Base-by-base conservation (phyloP, 2,888 invertebrate genomes). In the Glaucopsyche alexis region DNA sequence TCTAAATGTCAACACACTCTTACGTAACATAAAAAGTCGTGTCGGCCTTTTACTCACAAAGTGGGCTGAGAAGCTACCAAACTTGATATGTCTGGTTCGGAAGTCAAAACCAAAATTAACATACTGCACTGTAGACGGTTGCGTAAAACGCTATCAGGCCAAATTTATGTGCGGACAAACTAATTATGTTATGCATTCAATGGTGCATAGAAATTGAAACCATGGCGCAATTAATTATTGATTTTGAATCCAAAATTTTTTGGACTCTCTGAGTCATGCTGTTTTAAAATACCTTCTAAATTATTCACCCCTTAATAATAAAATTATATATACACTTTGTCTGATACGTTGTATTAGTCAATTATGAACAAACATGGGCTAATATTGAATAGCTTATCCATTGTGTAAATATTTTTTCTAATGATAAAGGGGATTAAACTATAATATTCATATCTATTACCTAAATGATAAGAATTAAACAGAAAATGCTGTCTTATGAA, bases 21-120 rank as follows among this genome's bases (percentile, higher is more conserved):
- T 77, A 76, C 71, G 74, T 72, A 77, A 77, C 72, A 73, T 76
- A 74, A 75, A 75, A 75, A 74, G 74, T 74, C 72, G 74, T 72
- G 72, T 73, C 76, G 75, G 74, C 77, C 77, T 77, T 78, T 77
- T 75, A 75, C 77, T 75, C 72, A 74, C 70, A 74, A 77, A 75
- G 77, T 77, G 76, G 75, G 73, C 73, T 74, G 75, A 75, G 75
- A 76, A 77, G 76, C 76, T 64, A 74, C 74, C 75, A 76, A 76
- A 77, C 77, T 75, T 76, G 77, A 75, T 74, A 74, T 75, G 75
- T 76, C 76, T 72, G 72, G 75, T 76, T 76, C 77, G 74, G 76
- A 75, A 76, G 74, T 77, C 73, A 73, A 72, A 74, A 75, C 71
- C 29, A 73, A 77, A 77, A 74, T 74, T 71, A 73, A 76, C 76